Evolutionary conservation across 2,797 vertebrate species (phyloP), one percentile per base, ranked within the genome.

Genomic region (Pteropus rufus): DNA sequence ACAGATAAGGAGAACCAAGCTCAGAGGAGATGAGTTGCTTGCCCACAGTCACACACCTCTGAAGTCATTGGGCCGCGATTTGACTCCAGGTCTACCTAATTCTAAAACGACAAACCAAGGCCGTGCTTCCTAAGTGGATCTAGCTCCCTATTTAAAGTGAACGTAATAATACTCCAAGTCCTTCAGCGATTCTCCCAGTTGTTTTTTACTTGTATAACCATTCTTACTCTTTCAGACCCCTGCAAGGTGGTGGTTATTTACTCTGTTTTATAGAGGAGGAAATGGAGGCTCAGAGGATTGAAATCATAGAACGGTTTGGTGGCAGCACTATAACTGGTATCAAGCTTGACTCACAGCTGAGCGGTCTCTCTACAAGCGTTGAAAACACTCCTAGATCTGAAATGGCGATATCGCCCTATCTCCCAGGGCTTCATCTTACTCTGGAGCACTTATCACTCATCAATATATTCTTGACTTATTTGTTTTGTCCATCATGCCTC

Each of bases 361-460:
- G 56, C 54, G 31, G 11, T 52, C 60, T 56, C 76, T 79, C 67
- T 60, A 16, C 24, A 54, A 36, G 6, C 36, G 9, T n/a, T 46
- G 54, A 65, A 76, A 56, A 12, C 8, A 19, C 7, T 19, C 26
- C 23, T 24, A 0, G 2, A 7, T 14, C 46, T 60, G 2, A 49
- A 36, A 24, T n/a, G 14, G 5, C 16, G 18, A 0, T 18, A 2
- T 36, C 4, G 14, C 21, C 23, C 60, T 11, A 0, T 60, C 15
- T 67, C 39, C 56, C 18, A 31, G 29, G 16, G 14, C 12, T 4
- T 24, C 24, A 23, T 36, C 65, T 72, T 56, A 29, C 64, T 62
- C 56, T 7, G 0, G 5, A 31, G 56, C 14, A 3, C 15, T 23
- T 24, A 5, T 10, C 67, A 15, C 73, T 19, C 7, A 12, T 41